These are phyloP conservation scores for Archaeoteleia sp. DNA, from an alignment of 2,888 invertebrate species.

Conservation along the genomic window DNA sequence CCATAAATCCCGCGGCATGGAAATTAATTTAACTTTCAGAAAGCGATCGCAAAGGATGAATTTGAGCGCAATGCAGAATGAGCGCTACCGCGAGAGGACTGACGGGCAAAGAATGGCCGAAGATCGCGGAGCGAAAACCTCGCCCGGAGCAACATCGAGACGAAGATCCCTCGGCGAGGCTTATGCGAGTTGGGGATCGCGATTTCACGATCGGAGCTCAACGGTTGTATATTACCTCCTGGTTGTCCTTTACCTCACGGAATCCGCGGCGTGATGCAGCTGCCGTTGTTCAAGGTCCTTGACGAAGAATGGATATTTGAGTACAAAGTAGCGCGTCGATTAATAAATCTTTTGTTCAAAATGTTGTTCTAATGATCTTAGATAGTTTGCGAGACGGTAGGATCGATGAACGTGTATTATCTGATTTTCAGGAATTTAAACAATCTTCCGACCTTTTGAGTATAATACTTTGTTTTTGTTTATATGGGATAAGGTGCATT, in stretches of 20 bases:
- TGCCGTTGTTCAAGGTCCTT: slow-evolving; percentile 53
- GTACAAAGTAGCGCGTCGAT: slow-evolving; percentile 38
- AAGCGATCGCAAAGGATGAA: slow-evolving; percentile 52
- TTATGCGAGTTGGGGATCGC: slow-evolving; percentile 55
- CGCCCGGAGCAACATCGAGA: slow-evolving; percentile 39
- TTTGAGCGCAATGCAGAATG: slow-evolving; percentile 47
- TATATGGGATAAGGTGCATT: too few species aligned
- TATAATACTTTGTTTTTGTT: too few species aligned
- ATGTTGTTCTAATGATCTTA: slow-evolving; percentile 29
- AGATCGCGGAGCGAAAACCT: slow-evolving; percentile 52
- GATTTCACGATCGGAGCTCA: slow-evolving; percentile 62
- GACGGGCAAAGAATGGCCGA: slow-evolving; percentile 54
- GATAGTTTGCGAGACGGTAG: not conserved
- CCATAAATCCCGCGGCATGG: slow-evolving; percentile 52
- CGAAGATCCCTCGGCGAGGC: slow-evolving; percentile 42
- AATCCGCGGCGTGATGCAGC: slow-evolving; percentile 61
- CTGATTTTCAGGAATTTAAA: not conserved
- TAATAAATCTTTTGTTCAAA: slow-evolving; percentile 46
- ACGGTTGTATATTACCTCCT: slow-evolving; percentile 58
- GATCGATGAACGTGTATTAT: not conserved
- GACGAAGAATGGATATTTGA: slow-evolving; percentile 30
- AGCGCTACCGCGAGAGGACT: slow-evolving; percentile 51
- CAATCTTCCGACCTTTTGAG: too few species aligned
- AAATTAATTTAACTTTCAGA: slow-evolving; percentile 54
- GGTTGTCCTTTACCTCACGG: slow-evolving; percentile 64